Percentiles rank a stretch among this genome's conserved stretches.
Conservation (phyloP, 1,140 invertebrate species). For the Batillaria attramentaria region DNA sequence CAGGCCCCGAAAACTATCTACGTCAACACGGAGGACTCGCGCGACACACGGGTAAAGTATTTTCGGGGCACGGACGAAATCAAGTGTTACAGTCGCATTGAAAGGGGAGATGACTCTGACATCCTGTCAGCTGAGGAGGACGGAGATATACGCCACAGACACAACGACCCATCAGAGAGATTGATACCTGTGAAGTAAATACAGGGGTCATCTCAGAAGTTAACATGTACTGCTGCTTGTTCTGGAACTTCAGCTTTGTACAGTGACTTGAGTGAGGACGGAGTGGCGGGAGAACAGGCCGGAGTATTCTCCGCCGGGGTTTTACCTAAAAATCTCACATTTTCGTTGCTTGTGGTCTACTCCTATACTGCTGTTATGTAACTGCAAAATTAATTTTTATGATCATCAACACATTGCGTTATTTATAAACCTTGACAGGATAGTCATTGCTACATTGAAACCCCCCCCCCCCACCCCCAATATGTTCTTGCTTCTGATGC, state of each 20-base stretch:
- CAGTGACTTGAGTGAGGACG: not conserved
- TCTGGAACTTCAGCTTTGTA: not conserved
- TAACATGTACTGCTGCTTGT: not conserved
- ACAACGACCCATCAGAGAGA: constrained; percentile 25
- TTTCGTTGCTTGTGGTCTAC: too few species aligned
- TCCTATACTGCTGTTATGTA: too few species aligned
- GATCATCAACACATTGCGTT: too few species aligned
- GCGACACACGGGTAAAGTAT: constrained; percentile 60
- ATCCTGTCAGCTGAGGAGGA: constrained; percentile 75
- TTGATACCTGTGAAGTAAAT: constrained; percentile 16
- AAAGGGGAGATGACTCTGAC: constrained; percentile 72
- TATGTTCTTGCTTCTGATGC: too few species aligned
- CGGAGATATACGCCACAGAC: constrained; percentile 43
- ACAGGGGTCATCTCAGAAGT: too few species aligned
- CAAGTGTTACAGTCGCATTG: constrained; percentile 72
- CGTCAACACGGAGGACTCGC: constrained; percentile 58
- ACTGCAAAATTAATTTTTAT: too few species aligned
- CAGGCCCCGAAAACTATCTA: constrained; percentile 71
- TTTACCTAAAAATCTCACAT: too few species aligned
- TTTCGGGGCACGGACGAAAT: constrained; percentile 53
- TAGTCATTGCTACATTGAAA: too few species aligned
- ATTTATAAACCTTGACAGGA: too few species aligned
- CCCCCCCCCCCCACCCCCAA: too few species aligned
- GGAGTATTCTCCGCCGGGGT: too few species aligned
- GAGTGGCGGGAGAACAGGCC: not conserved